Evolutionary conservation across 2,113 vertebrate species (phyloP).

Genomic region (Beaufortia kweichowensis): DNA sequence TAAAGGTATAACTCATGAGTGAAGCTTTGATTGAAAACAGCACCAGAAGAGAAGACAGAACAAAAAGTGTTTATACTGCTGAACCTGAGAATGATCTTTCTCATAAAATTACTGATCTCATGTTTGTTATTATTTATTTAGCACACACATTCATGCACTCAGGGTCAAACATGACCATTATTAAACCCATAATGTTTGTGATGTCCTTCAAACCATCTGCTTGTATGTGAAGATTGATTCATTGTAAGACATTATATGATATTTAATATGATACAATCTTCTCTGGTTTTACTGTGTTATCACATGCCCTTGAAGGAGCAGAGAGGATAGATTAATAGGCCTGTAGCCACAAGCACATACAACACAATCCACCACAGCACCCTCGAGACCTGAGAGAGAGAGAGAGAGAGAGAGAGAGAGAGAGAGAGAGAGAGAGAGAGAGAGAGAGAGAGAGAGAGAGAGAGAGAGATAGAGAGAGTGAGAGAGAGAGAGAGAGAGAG

Average conservation of each 20-base stretch:
- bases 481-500: conserved; percentile 36
- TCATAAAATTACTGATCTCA: too few species aligned
- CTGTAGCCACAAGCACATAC: background rate
- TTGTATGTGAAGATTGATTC: too few species aligned
- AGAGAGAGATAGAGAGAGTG: background rate
- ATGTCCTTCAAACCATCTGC: too few species aligned
- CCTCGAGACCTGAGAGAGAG: conserved; percentile 16
- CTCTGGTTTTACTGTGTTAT: background rate
- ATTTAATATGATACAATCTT: background rate
- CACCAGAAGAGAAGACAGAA: too few species aligned
- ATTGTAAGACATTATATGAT: background rate
- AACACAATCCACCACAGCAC: background rate
- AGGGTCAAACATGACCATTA: too few species aligned
- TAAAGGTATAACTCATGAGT: too few species aligned
- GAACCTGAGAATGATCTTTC: too few species aligned
- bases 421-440: background rate
- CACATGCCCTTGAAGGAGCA: background rate
- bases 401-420: conserved; percentile 26
- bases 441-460: background rate
- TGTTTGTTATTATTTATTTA: too few species aligned
- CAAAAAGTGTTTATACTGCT: too few species aligned
- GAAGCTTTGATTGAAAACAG: too few species aligned
- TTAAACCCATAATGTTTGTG: too few species aligned
- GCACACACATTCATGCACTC: too few species aligned
- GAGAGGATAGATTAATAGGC: background rate